These are phyloP conservation scores for Micoletzkya japonica DNA, from an alignment of 2,888 invertebrate genomes.

Conservation along the genomic window DNA sequence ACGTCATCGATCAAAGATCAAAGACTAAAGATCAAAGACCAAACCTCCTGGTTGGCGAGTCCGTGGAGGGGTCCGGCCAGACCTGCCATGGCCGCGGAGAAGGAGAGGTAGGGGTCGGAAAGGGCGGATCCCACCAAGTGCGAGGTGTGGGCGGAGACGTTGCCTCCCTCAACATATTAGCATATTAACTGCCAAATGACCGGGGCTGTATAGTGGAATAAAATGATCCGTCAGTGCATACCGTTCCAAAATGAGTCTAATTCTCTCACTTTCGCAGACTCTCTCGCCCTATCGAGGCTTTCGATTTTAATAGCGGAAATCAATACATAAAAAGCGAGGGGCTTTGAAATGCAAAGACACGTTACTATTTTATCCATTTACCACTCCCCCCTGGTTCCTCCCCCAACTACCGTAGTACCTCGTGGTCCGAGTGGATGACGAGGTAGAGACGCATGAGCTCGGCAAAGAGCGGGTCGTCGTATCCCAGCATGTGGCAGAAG, in stretches of 20 bases:
- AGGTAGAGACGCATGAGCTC: slow-evolving; percentile 90
- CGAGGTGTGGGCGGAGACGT: slow-evolving; percentile 90
- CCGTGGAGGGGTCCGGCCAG: slow-evolving; percentile 94
- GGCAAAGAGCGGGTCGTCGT: slow-evolving; percentile 77
- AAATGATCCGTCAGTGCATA: not conserved
- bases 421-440: slow-evolving; percentile 82
- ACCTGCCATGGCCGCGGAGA: slow-evolving; percentile 89
- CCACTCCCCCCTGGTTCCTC: too few relatives aligned
- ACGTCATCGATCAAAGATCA: not conserved
- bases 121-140: slow-evolving; percentile 91
- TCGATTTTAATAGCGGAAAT: too few relatives aligned
- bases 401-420: too few relatives aligned
- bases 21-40: not conserved
- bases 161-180: slow-evolving; percentile 73
- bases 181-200: not conserved
- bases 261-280: too few relatives aligned
- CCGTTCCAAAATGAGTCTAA: too few relatives aligned
- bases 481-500: slow-evolving; percentile 88
- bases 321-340: too few relatives aligned
- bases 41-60: slow-evolving; percentile 83
- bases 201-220: not conserved
- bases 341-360: too few relatives aligned
- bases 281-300: not conserved
- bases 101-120: slow-evolving; percentile 86
- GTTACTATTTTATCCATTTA: too few relatives aligned